Base-by-base conservation (phyloP, 2,797 vertebrate species). In the Tachyglossus aculeatus region DNA sequence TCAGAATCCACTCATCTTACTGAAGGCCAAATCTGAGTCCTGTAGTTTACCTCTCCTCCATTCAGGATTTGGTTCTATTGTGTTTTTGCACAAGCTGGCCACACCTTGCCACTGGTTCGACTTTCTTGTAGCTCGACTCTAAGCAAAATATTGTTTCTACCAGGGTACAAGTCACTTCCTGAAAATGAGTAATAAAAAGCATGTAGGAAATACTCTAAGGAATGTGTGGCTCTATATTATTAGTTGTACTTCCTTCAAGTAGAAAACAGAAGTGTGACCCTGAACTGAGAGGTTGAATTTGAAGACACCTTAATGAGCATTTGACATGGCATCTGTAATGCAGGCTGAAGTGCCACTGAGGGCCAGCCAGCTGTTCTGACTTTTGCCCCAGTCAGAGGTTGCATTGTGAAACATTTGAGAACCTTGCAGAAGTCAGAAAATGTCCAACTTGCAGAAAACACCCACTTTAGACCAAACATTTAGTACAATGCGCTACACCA, bases 151-250 rank as follows among this genome's bases (percentile, higher is more conserved):
- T 67, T 59, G 31, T 71, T 80, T 72, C 60, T 80, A 65, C 64
- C 74, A 75, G 52, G 71, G 58, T 71, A 67, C 71, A 63, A 82
- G 82, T 76, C 62, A 69, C 74, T 85, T 87, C 85, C 78, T 83
- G 80, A 64, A 57, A 74, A 62, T 70, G 84, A 81, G 68, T 78
- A 76, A 86, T 76, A 57, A 67, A 62, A 62, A 65, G 58, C 53
- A 60, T 16, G 34, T 39, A 47, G 52, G 53, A 21, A 31, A 5
- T 29, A 56, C 79, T 82, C 67, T 13, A 33, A 73, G 81, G 67
- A 84, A 64, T 73, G 73, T 44, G 58, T 44, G 19, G 66, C 75
- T 34, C 60, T 39, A 3, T 31, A 9, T 33, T 11, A 74, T 39
- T 41, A 19, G 48, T 27, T 37, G 47, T 13, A 21, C 22, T 31